Conservation (phyloP, 1,140 invertebrate genomes). For the Halyomorpha halys region DNA sequence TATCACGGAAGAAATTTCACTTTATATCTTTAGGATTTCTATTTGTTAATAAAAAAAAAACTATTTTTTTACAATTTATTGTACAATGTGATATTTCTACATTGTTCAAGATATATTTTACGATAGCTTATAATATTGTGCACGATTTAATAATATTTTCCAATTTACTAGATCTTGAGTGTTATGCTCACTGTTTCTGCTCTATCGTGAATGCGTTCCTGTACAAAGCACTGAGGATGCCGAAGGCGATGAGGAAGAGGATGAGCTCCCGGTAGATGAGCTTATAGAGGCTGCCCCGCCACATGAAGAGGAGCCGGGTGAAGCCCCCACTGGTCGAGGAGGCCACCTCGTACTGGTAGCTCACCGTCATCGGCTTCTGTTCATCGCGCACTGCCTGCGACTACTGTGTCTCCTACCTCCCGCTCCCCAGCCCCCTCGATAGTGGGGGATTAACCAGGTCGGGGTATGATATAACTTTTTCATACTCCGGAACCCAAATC, state of each 20-base stretch:
- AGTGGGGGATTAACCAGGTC: too few species aligned
- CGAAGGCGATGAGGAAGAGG: constrained; percentile 50
- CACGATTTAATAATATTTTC: too few species aligned
- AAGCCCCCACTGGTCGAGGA: constrained; percentile 60
- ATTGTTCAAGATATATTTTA: too few species aligned
- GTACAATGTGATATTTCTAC: too few species aligned
- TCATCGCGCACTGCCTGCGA: constrained; percentile 4
- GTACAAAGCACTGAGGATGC: constrained; percentile 50
- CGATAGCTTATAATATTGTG: too few species aligned
- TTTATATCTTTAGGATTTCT: too few species aligned
- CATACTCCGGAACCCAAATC: too few species aligned
- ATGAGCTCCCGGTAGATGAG: constrained; percentile 59
- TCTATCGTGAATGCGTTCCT: constrained; percentile 44
- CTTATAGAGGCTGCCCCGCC: constrained; percentile 67
- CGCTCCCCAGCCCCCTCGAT: background rate
- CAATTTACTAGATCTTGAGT: too few species aligned
- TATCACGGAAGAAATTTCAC: too few species aligned
- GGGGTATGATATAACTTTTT: too few species aligned
- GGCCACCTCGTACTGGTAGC: constrained; percentile 62
- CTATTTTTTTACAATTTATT: too few species aligned
- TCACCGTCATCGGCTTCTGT: constrained; percentile 51
- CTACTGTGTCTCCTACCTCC: background rate
- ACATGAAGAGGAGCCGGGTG: constrained; percentile 57
- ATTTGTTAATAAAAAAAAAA: too few species aligned
- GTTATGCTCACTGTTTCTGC: constrained; percentile 45